Conservation (phyloP, 2,113 vertebrate species). For the Rallus limicola region DNA sequence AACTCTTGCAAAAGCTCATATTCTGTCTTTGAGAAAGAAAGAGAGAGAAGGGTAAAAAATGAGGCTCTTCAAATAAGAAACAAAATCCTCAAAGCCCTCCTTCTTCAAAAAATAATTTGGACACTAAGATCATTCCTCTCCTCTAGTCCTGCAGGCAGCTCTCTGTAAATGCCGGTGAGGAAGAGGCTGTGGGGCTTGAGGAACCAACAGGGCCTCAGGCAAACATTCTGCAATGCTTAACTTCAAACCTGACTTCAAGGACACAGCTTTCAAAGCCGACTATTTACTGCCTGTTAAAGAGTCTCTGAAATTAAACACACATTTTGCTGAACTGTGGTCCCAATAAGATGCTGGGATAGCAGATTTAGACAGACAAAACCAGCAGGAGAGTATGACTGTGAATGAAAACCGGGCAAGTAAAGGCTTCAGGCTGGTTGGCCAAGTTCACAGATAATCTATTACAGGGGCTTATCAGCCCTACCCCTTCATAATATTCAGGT, state of each 20-base stretch:
- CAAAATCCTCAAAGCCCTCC: background rate
- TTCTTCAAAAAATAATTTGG: background rate
- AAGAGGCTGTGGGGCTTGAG: background rate
- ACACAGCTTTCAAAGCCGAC: background rate
- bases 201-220: background rate
- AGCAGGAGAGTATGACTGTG: background rate
- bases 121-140: background rate
- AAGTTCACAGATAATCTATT: background rate
- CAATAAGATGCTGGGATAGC: background rate
- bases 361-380: background rate
- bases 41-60: background rate
- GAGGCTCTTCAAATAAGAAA: background rate
- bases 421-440: background rate
- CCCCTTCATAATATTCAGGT: background rate
- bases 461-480: background rate
- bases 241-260: background rate
- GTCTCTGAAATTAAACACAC: background rate
- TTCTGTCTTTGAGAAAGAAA: constrained; percentile 82
- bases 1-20: constrained; percentile 87
- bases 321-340: background rate
- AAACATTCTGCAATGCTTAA: background rate
- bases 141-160: background rate
- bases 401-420: background rate
- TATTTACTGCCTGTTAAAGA: background rate
- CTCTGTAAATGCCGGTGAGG: background rate